phyloP scores from a whole-genome alignment of 2,113 vertebrate genomes.

The Panthera uncia region DNA sequence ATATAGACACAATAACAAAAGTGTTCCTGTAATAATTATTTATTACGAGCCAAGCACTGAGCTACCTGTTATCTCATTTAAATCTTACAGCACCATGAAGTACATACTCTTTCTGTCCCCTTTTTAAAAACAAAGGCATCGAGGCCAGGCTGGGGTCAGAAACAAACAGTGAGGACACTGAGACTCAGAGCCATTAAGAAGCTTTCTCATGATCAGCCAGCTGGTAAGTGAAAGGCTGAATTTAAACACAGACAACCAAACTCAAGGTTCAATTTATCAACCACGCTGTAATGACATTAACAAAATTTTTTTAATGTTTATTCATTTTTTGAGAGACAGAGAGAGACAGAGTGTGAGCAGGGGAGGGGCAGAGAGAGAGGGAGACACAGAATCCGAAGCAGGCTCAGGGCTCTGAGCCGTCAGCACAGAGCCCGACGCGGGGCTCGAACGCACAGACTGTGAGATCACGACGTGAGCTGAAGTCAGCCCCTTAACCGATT shows the following conservation, averaged over 20 bases:
- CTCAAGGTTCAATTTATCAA: neutral
- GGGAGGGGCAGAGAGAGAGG: no score
- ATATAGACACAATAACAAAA: neutral
- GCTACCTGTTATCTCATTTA: neutral
- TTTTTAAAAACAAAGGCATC: neutral
- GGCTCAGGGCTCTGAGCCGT: no score
- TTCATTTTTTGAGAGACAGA: no score
- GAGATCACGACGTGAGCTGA: no score
- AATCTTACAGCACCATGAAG: neutral
- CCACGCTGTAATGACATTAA: neutral
- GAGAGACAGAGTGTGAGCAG: no score
- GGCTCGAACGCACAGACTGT: no score
- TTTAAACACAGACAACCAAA: neutral
- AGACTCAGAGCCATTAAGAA: neutral
- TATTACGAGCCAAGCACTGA: neutral
- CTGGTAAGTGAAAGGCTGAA: neutral
- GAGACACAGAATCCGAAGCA: no score
- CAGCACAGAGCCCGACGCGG: no score
- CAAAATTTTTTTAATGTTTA: neutral
- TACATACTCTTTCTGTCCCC: neutral
- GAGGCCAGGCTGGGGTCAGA: neutral
- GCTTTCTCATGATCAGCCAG: neutral
- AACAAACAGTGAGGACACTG: neutral
- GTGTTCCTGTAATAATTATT: neutral
- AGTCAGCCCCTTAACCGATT: no score